phyloP scores from a whole-genome alignment of 1,140 invertebrate genomes.

The Drosophila rufa region DNA sequence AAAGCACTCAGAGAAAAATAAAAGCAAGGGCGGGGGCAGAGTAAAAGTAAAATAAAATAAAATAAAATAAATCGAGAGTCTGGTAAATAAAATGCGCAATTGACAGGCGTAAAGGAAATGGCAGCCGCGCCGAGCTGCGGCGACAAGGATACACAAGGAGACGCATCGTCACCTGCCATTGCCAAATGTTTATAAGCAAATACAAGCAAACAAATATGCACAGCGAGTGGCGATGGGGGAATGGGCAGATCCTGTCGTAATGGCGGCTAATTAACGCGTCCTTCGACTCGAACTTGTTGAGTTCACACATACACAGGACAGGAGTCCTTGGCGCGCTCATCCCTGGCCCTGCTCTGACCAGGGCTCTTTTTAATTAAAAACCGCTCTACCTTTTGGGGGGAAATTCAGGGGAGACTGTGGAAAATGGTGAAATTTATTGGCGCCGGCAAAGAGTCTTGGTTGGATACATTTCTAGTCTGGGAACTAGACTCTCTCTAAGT shows the following conservation, averaged over 20 bases:
- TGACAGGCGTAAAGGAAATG: conserved; percentile 59
- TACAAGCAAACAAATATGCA: conserved; percentile 51
- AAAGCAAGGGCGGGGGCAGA: not conserved
- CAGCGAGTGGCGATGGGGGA: not conserved
- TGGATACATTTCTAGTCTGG: too few relatives aligned
- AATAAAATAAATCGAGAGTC: conserved; percentile 44
- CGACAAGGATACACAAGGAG: conserved; percentile 6
- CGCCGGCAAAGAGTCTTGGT: too few relatives aligned
- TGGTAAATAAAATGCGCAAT: conserved; percentile 65
- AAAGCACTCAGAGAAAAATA: conserved; percentile 42
- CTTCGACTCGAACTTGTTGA: conserved; percentile 41
- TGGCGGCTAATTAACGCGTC: conserved; percentile 65
- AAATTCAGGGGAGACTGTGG: not conserved
- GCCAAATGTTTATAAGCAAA: conserved; percentile 66
- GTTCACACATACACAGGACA: not conserved
- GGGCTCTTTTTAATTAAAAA: conserved; percentile 63
- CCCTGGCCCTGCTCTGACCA: conserved; percentile 1
- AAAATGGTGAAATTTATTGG: not conserved
- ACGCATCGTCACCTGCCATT: conserved; percentile 40
- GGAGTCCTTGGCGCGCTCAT: not conserved
- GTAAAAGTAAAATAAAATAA: not conserved
- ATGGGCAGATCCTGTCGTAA: conserved; percentile 14
- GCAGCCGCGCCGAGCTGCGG: conserved; percentile 4
- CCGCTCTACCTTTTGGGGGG: conserved; percentile 12
- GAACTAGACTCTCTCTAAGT: too few relatives aligned